A percentile compares a stretch with the other conserved stretches of the same genome.
These are phyloP conservation scores for Cladorhizidae sp. DNA, from an alignment of 37 sponge, comb jelly and placozoan species.

Conservation along the genomic window DNA sequence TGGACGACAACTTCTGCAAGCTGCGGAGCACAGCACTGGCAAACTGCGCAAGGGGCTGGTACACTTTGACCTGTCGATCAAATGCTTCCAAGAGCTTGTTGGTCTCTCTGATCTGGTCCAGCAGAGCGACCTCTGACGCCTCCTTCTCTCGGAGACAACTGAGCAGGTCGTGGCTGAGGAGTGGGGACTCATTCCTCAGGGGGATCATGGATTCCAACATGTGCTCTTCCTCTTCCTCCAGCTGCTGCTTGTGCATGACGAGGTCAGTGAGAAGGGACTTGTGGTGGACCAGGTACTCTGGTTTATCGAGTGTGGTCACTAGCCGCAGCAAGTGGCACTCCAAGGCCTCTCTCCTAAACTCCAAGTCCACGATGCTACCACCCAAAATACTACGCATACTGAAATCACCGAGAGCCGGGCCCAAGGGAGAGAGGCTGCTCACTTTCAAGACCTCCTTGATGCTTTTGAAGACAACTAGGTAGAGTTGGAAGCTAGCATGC, in stretches of 20 bases:
- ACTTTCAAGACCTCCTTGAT: not conserved
- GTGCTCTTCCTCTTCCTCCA: constrained; percentile 16
- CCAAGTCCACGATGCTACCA: constrained; percentile 30
- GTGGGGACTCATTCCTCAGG: constrained; percentile 7
- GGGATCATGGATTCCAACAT: not conserved
- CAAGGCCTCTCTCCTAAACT: constrained; percentile 41
- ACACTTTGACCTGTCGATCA: constrained; percentile 14
- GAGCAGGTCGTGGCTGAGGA: not conserved
- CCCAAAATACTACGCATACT: not conserved
- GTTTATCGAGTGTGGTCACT: constrained; percentile 26
- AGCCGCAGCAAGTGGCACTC: constrained; percentile 25
- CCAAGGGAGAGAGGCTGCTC: not conserved
- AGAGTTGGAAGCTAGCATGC: constrained; percentile 15
- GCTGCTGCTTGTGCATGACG: constrained; percentile 48
- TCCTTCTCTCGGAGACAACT: constrained; percentile 14
- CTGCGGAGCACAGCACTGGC: constrained; percentile 21
- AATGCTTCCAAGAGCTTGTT: constrained; percentile 21
- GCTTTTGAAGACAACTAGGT: constrained; percentile 22
- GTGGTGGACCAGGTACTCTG: constrained; percentile 29
- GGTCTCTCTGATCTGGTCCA: constrained; percentile 45
- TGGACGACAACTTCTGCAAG: constrained; percentile 9
- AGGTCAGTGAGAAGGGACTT: constrained; percentile 60
- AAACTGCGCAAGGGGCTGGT: constrained; percentile 29
- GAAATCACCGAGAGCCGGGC: not conserved
- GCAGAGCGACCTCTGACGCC: constrained; percentile 2